A percentile compares a stretch with the other conserved stretches of the same genome.
Evolutionary conservation across 1,140 invertebrate genomes (phyloP).

Genomic region (Achatina immaculata): DNA sequence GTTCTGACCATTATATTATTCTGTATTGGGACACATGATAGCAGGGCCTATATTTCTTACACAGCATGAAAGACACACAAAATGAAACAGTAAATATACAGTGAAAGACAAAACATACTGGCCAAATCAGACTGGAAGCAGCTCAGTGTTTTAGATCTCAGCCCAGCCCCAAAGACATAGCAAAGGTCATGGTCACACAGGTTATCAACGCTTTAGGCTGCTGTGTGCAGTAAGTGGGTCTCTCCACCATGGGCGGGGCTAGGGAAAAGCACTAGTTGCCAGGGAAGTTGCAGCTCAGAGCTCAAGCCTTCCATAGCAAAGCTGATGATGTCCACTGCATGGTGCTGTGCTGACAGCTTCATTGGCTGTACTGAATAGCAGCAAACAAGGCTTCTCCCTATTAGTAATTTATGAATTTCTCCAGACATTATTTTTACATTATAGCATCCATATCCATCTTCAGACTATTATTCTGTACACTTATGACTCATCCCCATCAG

Average conservation of each 20-base stretch:
- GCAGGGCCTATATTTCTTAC: no score
- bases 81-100: constrained; percentile 1
- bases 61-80: no score
- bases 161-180: constrained; percentile 25
- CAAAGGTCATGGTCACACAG: constrained; percentile 30
- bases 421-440: no score
- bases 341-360: neutral
- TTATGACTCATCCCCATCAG: no score
- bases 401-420: no score
- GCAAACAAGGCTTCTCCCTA: no score
- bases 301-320: neutral
- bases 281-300: constrained; percentile 9
- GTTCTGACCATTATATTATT: no score
- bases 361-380: neutral
- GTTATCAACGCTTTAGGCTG: neutral
- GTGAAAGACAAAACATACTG: constrained; percentile 22
- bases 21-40: no score
- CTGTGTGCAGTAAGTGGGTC: neutral
- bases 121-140: neutral
- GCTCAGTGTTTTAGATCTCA: constrained; percentile 13
- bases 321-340: neutral
- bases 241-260: constrained; percentile 8
- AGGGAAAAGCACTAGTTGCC: constrained; percentile 10
- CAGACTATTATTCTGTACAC: no score
- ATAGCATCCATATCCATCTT: no score